Evolutionary conservation across 2,113 vertebrate species (phyloP), one percentile per base, ranked within the genome.

Genomic region (Solea senegalensis): DNA sequence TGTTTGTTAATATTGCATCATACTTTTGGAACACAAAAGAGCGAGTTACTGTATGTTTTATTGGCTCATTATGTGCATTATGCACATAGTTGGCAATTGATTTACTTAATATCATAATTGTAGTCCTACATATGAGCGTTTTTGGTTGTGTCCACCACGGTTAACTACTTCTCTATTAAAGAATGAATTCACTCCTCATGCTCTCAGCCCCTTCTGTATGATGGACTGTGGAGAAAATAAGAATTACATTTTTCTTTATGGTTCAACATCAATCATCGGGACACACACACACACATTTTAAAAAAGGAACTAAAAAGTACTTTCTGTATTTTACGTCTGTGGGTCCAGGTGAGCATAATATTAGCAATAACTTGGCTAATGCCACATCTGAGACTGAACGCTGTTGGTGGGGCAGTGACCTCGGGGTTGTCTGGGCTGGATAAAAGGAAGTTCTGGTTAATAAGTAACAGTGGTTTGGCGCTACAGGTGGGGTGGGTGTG

Each of bases 401-500:
- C 66, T 9, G 65, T 57, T 62, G 83, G 65, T 72, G 83, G 87
- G 87, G 79, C 87, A 87, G 72, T 90, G 89, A 92, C 90, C 90
- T 76, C n/a, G 8, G 83, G 90, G 89, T 80, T 89, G 90, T 91
- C 88, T 90, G 87, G 81, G 67, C 73, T 67, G 83, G 90, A 90
- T 91, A 87, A 90, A 91, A 89, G 87, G 87, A 91, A 91, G 90
- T 91, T 77, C 88, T 88, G 88, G 90, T 92, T 91, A 92, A 92
- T 92, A 76, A 83, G 84, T 92, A 82, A 92, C 76, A 1, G 54
- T 45, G 62, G 89, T 80, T 73, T 68, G 84, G 88, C 76, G 73
- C 86, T 90, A 68, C 84, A 89, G 88, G 90, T 86, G 81, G 86
- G 78, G 81, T 59, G 69, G 85, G 82, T 62, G 84, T 34, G 73